A percentile compares a stretch with the other conserved stretches of the same genome.
Conservation (phyloP, 2,888 invertebrate genomes). For the Pycnomerus fuliginosus region DNA sequence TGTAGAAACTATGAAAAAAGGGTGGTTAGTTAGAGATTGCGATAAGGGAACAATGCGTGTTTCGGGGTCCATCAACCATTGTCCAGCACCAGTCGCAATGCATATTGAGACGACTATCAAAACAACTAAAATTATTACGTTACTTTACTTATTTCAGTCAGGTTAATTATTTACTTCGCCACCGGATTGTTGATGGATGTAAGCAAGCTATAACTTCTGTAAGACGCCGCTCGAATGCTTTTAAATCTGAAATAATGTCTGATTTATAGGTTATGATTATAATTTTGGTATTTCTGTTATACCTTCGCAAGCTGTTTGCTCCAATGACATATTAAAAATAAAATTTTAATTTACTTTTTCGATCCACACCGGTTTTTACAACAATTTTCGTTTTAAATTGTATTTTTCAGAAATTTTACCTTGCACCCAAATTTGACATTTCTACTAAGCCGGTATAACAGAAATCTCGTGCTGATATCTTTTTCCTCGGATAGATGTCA, state of each 20-base stretch:
- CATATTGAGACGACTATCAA: constrained; percentile 84
- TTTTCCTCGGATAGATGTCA: no score
- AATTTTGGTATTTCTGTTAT: constrained; percentile 34
- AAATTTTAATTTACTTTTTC: no score
- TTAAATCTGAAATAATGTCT: constrained; percentile 74
- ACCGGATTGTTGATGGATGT: constrained; percentile 90
- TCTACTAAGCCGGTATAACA: no score
- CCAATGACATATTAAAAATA: constrained; percentile 66
- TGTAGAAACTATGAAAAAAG: constrained; percentile 89
- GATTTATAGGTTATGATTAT: constrained; percentile 47
- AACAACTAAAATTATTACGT: constrained; percentile 66
- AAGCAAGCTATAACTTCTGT: constrained; percentile 97
- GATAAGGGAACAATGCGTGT: constrained; percentile 88
- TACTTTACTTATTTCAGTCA: neutral
- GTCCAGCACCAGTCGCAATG: constrained; percentile 92
- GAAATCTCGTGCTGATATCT: no score
- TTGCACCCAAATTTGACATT: no score
- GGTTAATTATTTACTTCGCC: constrained; percentile 77
- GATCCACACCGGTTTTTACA: no score
- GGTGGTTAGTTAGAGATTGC: constrained; percentile 91
- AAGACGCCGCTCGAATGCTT: constrained; percentile 94
- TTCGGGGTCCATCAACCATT: constrained; percentile 92
- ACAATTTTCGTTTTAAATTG: no score
- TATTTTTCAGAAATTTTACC: no score
- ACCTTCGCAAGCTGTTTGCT: constrained; percentile 93